These are phyloP conservation scores for Iphiclides podalirius DNA, from an alignment of 2,888 invertebrate genomes.

Conservation along the genomic window DNA sequence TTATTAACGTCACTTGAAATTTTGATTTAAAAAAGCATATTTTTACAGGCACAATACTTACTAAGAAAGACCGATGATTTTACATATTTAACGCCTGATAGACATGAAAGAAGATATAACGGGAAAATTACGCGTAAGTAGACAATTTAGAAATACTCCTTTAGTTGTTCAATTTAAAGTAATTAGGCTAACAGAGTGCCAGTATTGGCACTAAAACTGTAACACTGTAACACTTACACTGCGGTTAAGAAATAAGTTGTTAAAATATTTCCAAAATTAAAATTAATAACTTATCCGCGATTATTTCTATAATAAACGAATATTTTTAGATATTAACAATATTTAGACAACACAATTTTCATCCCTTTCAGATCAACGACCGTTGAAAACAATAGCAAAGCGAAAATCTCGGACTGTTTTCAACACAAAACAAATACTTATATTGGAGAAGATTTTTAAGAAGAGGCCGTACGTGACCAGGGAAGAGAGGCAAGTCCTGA, in stretches of 20 bases:
- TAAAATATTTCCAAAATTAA: too few species aligned
- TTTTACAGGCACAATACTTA: neutral
- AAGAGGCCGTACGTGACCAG: conserved; percentile 84
- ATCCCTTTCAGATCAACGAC: conserved; percentile 24
- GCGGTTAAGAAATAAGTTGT: too few species aligned
- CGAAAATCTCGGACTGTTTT: conserved; percentile 86
- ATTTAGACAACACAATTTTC: neutral
- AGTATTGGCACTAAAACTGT: too few species aligned
- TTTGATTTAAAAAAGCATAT: too few species aligned
- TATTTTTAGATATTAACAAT: neutral
- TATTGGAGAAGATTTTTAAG: conserved; percentile 85
- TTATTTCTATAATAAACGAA: too few species aligned
- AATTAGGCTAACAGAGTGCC: too few species aligned
- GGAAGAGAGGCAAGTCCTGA: conserved; percentile 84
- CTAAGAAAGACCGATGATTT: neutral
- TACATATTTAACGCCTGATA: neutral
- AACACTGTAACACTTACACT: too few species aligned
- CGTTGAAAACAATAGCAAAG: conserved; percentile 39
- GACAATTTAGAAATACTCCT: neutral
- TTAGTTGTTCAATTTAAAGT: too few species aligned
- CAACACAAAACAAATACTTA: conserved; percentile 85
- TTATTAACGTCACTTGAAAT: too few species aligned
- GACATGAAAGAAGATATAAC: neutral
- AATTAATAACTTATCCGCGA: too few species aligned
- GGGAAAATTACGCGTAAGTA: neutral